Base-by-base conservation (phyloP, 1,140 invertebrate genomes). In the Oscheius sp. region DNA sequence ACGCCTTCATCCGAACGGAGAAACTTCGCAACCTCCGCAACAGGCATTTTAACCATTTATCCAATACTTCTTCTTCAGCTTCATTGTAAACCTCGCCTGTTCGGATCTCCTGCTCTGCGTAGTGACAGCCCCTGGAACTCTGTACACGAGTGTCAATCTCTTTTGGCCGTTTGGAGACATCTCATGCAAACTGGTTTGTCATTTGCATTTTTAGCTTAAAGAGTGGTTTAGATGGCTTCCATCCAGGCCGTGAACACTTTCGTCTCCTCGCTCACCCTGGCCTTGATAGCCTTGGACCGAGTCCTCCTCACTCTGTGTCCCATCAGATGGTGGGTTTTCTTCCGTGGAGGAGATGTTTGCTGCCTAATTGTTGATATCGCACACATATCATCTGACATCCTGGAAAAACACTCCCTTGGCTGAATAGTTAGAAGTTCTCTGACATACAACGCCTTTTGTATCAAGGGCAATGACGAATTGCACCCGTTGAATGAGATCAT, bases 151-250 rank as follows among this genome's bases (percentile, higher is more conserved):
- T 18, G 42, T 83, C 4, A 82, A 84, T 68, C 64, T 84, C 20
- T 83, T 84, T 66, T 83, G 82, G 82, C 82, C 83, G 52, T 84
- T 81, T 55, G 82, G 82, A n/a, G 75, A 81, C 38, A 45, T 83
- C 26, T 76, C 81, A 20, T 83, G 83, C 70, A 75, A 77, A 58
- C 42, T 79, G 52, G 73, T 70, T 23, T 72, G 70, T 59, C 38
- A 59, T 38, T 72, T 31, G n/a, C 18, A 20, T 52, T 68, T 68
- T 79, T 76, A 23, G 2, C 28, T 68, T 26, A 36, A 49, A 23
- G n/a, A 1, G 23, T 15, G 15, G 59, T 80, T 38, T 59, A 83
- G 82, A 65, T 82, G 36, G 78, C 82, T 0, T 82, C 78, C 1
- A 68, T 80, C 29, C 83, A 84, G 73, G 82, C 82, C n/a, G 81